Conservation (phyloP, 2,888 invertebrate genomes). For the Pristionchus mayeri region DNA sequence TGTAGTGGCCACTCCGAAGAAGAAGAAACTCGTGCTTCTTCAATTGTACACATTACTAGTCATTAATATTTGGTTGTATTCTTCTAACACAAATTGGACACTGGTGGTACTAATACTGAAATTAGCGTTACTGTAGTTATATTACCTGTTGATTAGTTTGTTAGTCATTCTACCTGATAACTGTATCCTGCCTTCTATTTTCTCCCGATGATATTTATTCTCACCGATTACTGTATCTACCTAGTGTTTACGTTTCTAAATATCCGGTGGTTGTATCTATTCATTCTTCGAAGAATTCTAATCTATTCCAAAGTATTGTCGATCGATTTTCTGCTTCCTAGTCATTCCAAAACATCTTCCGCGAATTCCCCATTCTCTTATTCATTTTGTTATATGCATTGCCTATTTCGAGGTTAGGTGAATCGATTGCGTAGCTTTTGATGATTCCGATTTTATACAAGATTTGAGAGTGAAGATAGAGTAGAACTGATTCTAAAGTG, state of each 20-base stretch:
- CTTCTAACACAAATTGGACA: not conserved
- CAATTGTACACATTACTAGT: slow-evolving; percentile 9
- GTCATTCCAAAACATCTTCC: not conserved
- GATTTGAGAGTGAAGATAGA: slow-evolving; percentile 16
- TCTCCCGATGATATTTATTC: not conserved
- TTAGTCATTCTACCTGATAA: not conserved
- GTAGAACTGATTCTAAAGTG: not conserved
- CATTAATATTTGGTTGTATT: not conserved
- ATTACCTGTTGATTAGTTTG: slow-evolving; percentile 20
- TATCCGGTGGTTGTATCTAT: slow-evolving; percentile 32
- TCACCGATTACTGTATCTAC: not conserved
- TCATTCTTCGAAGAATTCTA: slow-evolving; percentile 2
- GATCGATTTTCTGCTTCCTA: not conserved
- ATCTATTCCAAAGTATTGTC: slow-evolving; percentile 2
- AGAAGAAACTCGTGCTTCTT: not conserved
- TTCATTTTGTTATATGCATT: slow-evolving; percentile 16
- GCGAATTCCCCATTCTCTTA: not conserved
- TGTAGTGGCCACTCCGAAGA: not conserved
- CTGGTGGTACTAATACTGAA: not conserved
- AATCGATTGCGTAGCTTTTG: slow-evolving; percentile 10
- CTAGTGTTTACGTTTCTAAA: not conserved
- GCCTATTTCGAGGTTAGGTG: not conserved
- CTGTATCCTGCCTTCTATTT: not conserved
- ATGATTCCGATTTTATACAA: not conserved
- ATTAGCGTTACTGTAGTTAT: not conserved